Conservation (phyloP, 2,888 invertebrate species). For the Sinotaia quadrata region DNA sequence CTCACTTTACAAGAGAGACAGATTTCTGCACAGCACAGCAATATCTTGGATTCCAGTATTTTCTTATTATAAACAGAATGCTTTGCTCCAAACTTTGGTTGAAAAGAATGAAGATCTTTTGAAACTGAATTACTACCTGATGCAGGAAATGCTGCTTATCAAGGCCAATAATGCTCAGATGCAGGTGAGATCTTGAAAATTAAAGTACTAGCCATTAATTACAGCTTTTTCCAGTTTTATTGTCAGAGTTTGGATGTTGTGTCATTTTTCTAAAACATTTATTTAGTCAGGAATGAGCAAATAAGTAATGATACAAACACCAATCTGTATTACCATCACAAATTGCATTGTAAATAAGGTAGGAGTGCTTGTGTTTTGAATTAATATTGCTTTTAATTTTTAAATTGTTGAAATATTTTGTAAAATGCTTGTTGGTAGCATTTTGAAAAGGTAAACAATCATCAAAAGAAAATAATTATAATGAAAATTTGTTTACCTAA, state of each 20-base stretch:
- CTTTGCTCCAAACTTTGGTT: not conserved
- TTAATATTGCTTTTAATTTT: no score
- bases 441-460: no score
- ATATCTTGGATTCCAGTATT: not conserved
- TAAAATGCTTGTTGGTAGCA: no score
- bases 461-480: no score
- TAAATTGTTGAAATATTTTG: no score
- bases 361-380: no score
- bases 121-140: not conserved
- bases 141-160: not conserved
- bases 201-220: not conserved
- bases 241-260: not conserved
- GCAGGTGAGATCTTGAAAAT: not conserved
- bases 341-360: no score
- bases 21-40: not conserved
- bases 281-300: no score
- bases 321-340: not conserved
- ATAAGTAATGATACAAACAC: not conserved
- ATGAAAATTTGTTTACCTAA: no score
- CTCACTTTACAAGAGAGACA: not conserved
- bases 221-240: not conserved
- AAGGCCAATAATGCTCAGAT: not conserved
- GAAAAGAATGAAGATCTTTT: constrained; percentile 3
- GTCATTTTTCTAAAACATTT: no score
- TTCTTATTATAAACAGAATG: not conserved